phyloP scores from a whole-genome alignment of 2,888 invertebrate genomes.

The Agrotis ipsilon region DNA sequence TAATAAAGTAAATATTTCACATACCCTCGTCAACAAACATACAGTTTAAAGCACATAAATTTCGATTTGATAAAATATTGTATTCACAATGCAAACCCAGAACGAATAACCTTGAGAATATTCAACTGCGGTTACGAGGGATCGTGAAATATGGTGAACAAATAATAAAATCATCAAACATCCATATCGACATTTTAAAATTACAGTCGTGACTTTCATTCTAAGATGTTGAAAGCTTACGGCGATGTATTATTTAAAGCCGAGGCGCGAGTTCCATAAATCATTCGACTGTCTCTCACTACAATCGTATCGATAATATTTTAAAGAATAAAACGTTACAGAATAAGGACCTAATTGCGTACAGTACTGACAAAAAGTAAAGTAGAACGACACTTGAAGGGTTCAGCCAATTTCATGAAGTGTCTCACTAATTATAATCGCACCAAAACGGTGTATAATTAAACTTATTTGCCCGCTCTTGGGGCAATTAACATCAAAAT shows the following conservation, averaged over 20 bases:
- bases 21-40: conserved; percentile 32
- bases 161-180: conserved; percentile 84
- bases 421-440: conserved; percentile 77
- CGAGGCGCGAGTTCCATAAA: conserved; percentile 86
- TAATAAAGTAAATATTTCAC: conserved; percentile 23
- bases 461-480: conserved; percentile 82
- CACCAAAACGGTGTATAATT: conserved; percentile 75
- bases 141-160: conserved; percentile 67
- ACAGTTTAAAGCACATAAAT: conserved; percentile 41
- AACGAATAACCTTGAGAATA: conserved; percentile 63
- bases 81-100: conserved; percentile 41
- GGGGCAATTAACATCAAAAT: conserved; percentile 83
- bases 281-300: conserved; percentile 84
- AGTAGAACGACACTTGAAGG: conserved; percentile 53
- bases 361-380: conserved; percentile 59
- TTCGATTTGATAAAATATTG: conserved; percentile 39
- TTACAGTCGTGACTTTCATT: conserved; percentile 90
- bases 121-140: conserved; percentile 48
- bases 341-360: conserved; percentile 84
- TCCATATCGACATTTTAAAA: conserved; percentile 87
- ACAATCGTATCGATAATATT: conserved; percentile 85
- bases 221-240: conserved; percentile 88
- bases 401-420: conserved; percentile 67
- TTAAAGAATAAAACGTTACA: conserved; percentile 79
- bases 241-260: conserved; percentile 89